Evolutionary conservation across 2,113 vertebrate species (phyloP), one percentile per base, ranked within the genome.

Genomic region (Grammomys surdaster): DNA sequence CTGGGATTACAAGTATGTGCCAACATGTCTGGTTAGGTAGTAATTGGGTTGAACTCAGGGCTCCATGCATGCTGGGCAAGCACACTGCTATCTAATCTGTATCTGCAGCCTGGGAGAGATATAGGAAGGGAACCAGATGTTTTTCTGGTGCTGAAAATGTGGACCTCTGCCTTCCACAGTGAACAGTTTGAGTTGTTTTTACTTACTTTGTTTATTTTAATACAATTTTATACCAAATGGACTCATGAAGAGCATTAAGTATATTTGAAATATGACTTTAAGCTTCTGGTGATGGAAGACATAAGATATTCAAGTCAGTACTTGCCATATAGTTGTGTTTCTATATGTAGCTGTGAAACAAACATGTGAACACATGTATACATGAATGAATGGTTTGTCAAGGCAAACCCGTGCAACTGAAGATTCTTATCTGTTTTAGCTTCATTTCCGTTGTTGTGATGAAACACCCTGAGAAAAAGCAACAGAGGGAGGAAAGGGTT

Each of bases 141-240:
- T 63, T 90, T 20, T 1, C 43, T 91, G 67, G 73, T 22, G 22
- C n/a, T 63, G 43, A 80, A 67, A 72, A 46, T 51, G 28, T 40
- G 54, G 19, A 51, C 43, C 76, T 86, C 31, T 81, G 22, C 33
- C 26, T 72, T 73, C 78, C 31, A 51, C 19, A 4, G 72, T 48
- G 26, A 81, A 70, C 24, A 6, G 40, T 54, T 85, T 80, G 56
- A 86, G 80, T 80, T 40, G 16, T 82, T 86, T 58, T 58, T 43
- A 26, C 87, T 90, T 85, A 75, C 58, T 87, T 91, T 77, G n/a
- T 51, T 89, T 92, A 67, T 54, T 96, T 76, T 63, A 82, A 65
- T 17, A 8, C 75, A 65, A 31, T 90, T 5, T n/a, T 3, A 26
- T 3, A 58, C 24, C 75, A 43, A 76, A 26, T 7, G 14, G 17